Evolutionary conservation across 2,113 vertebrate genomes (phyloP).

Genomic region (Apodemus sylvaticus): DNA sequence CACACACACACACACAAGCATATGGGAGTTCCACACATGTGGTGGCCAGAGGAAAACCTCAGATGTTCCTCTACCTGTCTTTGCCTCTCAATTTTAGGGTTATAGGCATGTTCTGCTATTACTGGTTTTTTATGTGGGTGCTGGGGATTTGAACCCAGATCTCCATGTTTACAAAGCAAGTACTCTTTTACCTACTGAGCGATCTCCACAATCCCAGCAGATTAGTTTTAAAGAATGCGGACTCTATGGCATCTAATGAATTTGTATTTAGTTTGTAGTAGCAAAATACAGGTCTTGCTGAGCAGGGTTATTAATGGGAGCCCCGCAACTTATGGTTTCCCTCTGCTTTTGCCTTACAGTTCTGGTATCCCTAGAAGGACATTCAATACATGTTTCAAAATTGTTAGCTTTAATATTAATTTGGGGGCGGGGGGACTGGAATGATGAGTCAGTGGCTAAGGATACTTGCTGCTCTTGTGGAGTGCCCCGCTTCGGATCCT

Average conservation of each 20-base stretch:
- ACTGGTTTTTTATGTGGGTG: not conserved
- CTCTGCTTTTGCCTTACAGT: not conserved
- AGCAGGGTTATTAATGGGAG: too few species aligned
- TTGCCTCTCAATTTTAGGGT: not conserved
- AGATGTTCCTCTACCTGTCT: not conserved
- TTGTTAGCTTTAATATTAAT: not conserved
- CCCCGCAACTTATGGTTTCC: not conserved
- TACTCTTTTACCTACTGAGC: not conserved
- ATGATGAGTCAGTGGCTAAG: not conserved
- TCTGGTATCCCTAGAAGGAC: not conserved
- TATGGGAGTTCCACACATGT: not conserved
- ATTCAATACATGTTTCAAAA: constrained; percentile 39
- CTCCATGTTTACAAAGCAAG: not conserved
- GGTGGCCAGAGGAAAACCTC: not conserved
- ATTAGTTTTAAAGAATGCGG: not conserved
- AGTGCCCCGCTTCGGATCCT: too few species aligned
- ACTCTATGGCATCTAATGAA: not conserved
- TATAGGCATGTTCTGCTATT: not conserved
- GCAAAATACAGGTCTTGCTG: not conserved
- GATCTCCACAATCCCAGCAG: not conserved
- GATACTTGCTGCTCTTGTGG: not conserved
- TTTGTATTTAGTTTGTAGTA: constrained; percentile 13
- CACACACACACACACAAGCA: too few species aligned
- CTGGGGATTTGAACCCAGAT: not conserved
- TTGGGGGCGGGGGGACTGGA: not conserved